These are phyloP conservation scores for Halcyon senegalensis DNA, from an alignment of 2,113 vertebrate genomes.

Conservation along the genomic window DNA sequence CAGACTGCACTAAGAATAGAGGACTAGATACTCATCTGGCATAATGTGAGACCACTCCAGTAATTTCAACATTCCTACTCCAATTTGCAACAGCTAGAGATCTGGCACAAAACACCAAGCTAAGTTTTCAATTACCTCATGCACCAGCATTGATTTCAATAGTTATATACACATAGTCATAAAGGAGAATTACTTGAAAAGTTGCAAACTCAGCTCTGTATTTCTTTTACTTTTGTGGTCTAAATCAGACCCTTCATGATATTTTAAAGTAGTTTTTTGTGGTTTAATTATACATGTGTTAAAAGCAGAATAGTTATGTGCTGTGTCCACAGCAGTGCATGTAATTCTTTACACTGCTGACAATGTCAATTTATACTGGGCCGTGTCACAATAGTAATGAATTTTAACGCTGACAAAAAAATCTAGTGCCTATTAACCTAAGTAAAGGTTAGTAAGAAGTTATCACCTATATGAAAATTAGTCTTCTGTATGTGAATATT, in stretches of 20 bases:
- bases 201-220: slow-evolving; percentile 58
- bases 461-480: not conserved
- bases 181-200: slow-evolving; percentile 44
- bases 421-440: not conserved
- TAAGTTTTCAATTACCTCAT: slow-evolving; percentile 65
- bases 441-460: not conserved
- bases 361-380: not conserved
- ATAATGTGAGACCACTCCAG: slow-evolving; percentile 40
- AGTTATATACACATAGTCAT: slow-evolving; percentile 18
- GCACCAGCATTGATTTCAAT: slow-evolving; percentile 56
- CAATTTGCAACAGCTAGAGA: slow-evolving; percentile 58
- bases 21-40: slow-evolving; percentile 36
- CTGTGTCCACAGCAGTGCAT: not conserved
- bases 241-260: slow-evolving; percentile 36
- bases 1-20: slow-evolving; percentile 45
- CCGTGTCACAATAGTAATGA: not conserved
- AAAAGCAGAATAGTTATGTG: not conserved
- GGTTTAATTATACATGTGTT: slow-evolving; percentile 63
- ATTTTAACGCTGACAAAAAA: not conserved
- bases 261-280: slow-evolving; percentile 50
- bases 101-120: slow-evolving; percentile 48
- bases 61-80: slow-evolving; percentile 58
- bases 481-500: not conserved
- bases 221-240: slow-evolving; percentile 43
- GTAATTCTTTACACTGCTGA: slow-evolving; percentile 1